Evolutionary conservation across 2,888 invertebrate species (phyloP).

Genomic region (Erynnis tages): DNA sequence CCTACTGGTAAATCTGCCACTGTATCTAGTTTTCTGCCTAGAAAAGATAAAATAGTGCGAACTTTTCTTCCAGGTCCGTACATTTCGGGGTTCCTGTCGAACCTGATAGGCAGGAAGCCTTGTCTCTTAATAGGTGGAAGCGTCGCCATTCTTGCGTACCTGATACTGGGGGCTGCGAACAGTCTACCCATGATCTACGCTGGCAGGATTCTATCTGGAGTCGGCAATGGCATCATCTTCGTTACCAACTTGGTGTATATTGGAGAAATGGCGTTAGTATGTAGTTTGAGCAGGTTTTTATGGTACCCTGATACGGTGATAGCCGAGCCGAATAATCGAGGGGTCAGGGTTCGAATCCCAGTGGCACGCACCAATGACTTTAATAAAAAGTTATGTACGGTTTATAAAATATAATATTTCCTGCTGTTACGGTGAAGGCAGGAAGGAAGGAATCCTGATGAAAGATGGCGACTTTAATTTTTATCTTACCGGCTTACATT

Average conservation of each 20-base stretch:
- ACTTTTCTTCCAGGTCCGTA: constrained; percentile 28
- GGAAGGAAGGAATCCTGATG: too few relatives aligned
- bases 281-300: background rate
- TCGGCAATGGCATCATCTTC: constrained; percentile 37
- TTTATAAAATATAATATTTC: too few relatives aligned
- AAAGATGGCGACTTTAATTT: too few relatives aligned
- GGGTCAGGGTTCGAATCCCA: too few relatives aligned
- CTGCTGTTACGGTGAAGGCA: too few relatives aligned
- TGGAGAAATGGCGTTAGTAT: constrained; percentile 49
- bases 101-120: constrained; percentile 31
- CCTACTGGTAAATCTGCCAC: too few relatives aligned
- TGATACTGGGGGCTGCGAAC: constrained; percentile 26
- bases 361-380: too few relatives aligned
- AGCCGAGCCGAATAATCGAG: background rate
- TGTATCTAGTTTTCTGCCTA: too few relatives aligned
- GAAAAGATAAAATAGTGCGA: too few relatives aligned
- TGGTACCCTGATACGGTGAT: background rate
- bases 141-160: constrained; percentile 8
- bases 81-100: constrained; percentile 30
- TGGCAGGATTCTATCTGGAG: constrained; percentile 38
- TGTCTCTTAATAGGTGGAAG: constrained; percentile 25
- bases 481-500: too few relatives aligned
- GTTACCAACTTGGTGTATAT: constrained; percentile 44
- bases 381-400: too few relatives aligned
- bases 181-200: constrained; percentile 36